Evolutionary conservation across 2,888 invertebrate species (phyloP), one percentile per base, ranked within the genome.

Genomic region (Uloborus plumipes): DNA sequence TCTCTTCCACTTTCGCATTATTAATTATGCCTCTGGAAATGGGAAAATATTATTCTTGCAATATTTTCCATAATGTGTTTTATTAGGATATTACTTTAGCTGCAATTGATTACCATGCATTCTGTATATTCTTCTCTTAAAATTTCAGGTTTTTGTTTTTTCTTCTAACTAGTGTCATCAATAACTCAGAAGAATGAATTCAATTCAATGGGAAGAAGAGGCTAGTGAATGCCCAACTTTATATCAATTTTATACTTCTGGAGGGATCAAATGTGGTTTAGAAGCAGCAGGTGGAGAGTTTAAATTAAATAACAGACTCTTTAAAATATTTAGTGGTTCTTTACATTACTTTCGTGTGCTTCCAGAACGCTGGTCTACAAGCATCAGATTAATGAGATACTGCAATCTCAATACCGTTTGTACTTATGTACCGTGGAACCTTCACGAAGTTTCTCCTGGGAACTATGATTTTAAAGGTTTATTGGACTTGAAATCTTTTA

Each of bases 341-440:
- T 89, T 91, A 75, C 91, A 91, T 86, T 91, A 91, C 86, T 90
- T 89, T 86, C 88, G 92, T 51, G 89, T 91, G 2, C 91, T 90
- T 80, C 90, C 89, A 2, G 87, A 88, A 20, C 89, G 90, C 86
- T 92, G 92, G 92, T 86, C 89, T 74, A 91, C 91, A 86, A 87
- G 91, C 20, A 88, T 92, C 51, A 85, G 87, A 72, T 91, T 91
- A 87, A 88, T 91, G 86, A 88, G 90, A 83, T 90, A 91, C 7
- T 89, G 89, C 69, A 91, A 91, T 39, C 88, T 91, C 26, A 91
- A 91, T 87, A 89, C 91, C 9, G 89, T 91, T 6, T 90, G 91
- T 87, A 89, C 89, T 14, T 89, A 89, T 82, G 88, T 89, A 6
- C 87, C 90, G 1, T 90, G 90, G 90, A 89, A 90, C 86, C 86